Evolutionary conservation across 2,888 invertebrate genomes (phyloP).

Genomic region (Megaustenia siamemsis): DNA sequence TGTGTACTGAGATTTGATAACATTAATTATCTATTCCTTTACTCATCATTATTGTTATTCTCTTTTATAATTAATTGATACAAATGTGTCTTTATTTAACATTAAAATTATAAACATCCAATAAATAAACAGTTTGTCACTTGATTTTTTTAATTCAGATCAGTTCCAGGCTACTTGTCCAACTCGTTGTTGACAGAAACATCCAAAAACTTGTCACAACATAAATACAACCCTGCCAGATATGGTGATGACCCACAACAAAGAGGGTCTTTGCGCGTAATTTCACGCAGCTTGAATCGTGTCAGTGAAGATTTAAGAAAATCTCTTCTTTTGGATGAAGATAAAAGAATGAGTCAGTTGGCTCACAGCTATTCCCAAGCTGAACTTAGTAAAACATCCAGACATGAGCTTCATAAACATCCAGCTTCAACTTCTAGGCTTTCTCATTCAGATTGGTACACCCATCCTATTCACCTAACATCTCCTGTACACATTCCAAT

Average conservation of each 20-base stretch:
- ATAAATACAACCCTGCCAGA: constrained; percentile 44
- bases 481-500: constrained; percentile 48
- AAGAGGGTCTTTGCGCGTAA: constrained; percentile 46
- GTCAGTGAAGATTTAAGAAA: constrained; percentile 48
- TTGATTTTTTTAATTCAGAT: constrained; percentile 36
- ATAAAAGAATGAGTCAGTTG: background rate
- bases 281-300: constrained; percentile 47
- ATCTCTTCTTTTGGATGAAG: constrained; percentile 49
- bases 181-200: constrained; percentile 55
- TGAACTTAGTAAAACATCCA: constrained; percentile 26
- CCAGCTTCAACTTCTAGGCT: background rate
- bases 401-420: constrained; percentile 30
- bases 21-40: background rate
- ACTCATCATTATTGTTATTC: background rate
- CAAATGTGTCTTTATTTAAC: background rate
- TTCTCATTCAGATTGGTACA: constrained; percentile 42
- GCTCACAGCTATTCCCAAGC: background rate
- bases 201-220: constrained; percentile 54
- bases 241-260: constrained; percentile 56
- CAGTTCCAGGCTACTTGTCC: constrained; percentile 48
- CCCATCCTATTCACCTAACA: constrained; percentile 36
- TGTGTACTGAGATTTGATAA: too few species aligned
- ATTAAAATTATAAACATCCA: too few species aligned
- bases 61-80: background rate
- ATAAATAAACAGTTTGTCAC: background rate